Conservation (phyloP, 1,140 invertebrate species). For the Plutomurus gul region DNA sequence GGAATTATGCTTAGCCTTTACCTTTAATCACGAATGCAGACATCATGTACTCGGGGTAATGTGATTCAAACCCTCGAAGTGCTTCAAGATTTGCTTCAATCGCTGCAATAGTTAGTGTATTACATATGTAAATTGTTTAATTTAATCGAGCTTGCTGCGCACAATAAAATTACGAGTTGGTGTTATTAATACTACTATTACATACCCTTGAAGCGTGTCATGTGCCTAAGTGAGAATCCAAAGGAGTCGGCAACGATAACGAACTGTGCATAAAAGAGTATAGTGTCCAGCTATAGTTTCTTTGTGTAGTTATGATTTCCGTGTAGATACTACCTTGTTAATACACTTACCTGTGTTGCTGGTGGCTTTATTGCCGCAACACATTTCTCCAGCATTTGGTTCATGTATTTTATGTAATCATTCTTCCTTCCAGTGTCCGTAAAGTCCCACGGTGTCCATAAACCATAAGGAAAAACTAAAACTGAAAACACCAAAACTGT, state of each 20-base stretch:
- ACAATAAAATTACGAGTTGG: neutral
- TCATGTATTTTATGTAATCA: constrained; percentile 34
- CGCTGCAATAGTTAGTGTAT: neutral
- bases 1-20: neutral
- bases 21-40: constrained; percentile 31
- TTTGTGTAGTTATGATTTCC: too few species aligned
- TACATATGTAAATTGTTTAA: too few species aligned
- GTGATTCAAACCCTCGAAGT: constrained; percentile 1
- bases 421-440: neutral
- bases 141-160: neutral
- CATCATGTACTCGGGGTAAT: constrained; percentile 33
- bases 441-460: constrained; percentile 35
- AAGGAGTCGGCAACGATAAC: constrained; percentile 30
- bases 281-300: too few species aligned
- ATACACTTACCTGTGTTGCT: too few species aligned
- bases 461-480: neutral
- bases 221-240: constrained; percentile 36
- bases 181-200: neutral
- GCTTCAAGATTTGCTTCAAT: constrained; percentile 38
- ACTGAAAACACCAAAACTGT: neutral
- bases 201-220: constrained; percentile 31
- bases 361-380: constrained; percentile 6
- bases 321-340: too few species aligned
- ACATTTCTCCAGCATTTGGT: constrained; percentile 31
- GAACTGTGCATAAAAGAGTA: too few species aligned